Percentiles rank a stretch among this genome's conserved stretches.
Evolutionary conservation across 2,888 invertebrate species (phyloP).

Genomic region (Ophion ellenae): DNA sequence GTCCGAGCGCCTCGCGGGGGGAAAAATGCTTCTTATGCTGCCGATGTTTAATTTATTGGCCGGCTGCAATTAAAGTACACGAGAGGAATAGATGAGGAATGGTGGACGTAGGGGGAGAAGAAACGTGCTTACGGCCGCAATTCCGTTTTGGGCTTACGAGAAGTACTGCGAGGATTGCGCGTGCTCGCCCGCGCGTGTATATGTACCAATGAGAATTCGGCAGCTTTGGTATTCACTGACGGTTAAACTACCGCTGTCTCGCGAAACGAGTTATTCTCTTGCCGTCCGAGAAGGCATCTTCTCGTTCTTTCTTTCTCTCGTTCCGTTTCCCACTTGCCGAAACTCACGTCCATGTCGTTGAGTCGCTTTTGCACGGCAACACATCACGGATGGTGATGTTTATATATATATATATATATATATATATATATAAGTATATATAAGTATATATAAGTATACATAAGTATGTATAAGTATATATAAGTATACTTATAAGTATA

Average conservation of each 20-base stretch:
- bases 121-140: conserved; percentile 41
- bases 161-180: background rate
- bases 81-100: conserved; percentile 36
- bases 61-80: conserved; percentile 47
- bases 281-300: conserved; percentile 57
- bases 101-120: background rate
- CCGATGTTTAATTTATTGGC: conserved; percentile 42
- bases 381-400: conserved; percentile 24
- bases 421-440: no score
- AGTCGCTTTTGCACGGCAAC: conserved; percentile 56
- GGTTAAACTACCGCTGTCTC: conserved; percentile 68
- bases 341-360: conserved; percentile 48
- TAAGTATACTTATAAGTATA: no score
- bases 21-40: conserved; percentile 30
- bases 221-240: conserved; percentile 68
- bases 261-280: conserved; percentile 67
- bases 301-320: conserved; percentile 44
- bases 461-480: no score
- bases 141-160: conserved; percentile 54
- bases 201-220: conserved; percentile 63
- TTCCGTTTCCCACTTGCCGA: conserved; percentile 40
- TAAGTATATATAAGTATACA: no score
- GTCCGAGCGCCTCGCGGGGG: background rate
- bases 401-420: background rate
- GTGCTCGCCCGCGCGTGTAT: conserved; percentile 25